phyloP scores from a whole-genome alignment of 2,888 invertebrate genomes.

The Plagodis dolabraria region DNA sequence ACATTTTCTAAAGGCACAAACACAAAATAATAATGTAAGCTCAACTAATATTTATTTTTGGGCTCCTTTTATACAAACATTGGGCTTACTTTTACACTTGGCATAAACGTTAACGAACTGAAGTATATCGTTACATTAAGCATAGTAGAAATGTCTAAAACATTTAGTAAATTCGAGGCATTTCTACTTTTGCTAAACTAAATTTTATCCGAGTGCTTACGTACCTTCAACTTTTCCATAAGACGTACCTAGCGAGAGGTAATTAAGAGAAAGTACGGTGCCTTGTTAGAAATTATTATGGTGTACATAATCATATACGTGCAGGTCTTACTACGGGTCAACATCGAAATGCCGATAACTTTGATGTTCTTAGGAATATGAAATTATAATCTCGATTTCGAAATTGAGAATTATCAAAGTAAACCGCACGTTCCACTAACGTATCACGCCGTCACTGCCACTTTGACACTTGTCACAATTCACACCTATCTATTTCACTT shows the following conservation, averaged over 20 bases:
- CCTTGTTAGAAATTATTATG: slow-evolving; percentile 69
- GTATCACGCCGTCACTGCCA: too few relatives aligned
- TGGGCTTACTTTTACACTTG: slow-evolving; percentile 11
- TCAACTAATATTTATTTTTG: slow-evolving; percentile 8
- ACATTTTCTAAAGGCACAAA: slow-evolving; percentile 7
- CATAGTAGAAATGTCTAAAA: slow-evolving; percentile 26
- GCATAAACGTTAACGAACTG: slow-evolving; percentile 4
- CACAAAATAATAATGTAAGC: slow-evolving; percentile 1
- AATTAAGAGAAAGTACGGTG: slow-evolving; percentile 69
- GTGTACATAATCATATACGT: slow-evolving; percentile 59
- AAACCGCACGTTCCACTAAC: too few relatives aligned
- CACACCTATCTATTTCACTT: too few relatives aligned
- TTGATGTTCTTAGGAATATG: background rate
- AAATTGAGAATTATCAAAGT: too few relatives aligned
- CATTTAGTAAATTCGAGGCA: slow-evolving; percentile 38
- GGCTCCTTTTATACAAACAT: slow-evolving; percentile 9
- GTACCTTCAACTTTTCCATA: slow-evolving; percentile 54
- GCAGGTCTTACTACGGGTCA: slow-evolving; percentile 44
- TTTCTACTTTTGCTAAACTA: slow-evolving; percentile 33
- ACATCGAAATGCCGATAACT: slow-evolving; percentile 12
- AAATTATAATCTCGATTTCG: too few relatives aligned
- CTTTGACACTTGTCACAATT: too few relatives aligned
- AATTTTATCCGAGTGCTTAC: slow-evolving; percentile 50
- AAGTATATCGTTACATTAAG: slow-evolving; percentile 15
- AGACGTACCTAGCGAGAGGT: slow-evolving; percentile 56